These are phyloP conservation scores for Noctuana brunneofusca DNA, from an alignment of 2,888 invertebrate species.

Conservation along the genomic window DNA sequence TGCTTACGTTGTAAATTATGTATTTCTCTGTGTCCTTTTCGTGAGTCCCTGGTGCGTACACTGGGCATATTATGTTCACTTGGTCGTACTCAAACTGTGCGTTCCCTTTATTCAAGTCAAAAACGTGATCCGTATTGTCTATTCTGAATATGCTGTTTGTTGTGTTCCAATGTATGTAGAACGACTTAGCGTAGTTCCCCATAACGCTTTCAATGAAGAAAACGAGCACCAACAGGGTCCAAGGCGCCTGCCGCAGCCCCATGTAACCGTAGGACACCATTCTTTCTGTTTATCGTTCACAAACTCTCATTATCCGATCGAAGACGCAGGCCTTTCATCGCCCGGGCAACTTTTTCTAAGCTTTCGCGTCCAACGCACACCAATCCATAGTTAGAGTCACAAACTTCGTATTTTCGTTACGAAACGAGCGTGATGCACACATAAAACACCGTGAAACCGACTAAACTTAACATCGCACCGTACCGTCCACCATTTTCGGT, in stretches of 20 bases:
- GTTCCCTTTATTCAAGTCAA: constrained; percentile 97
- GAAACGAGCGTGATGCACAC: constrained; percentile 60
- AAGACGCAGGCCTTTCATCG: constrained; percentile 42
- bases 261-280: constrained; percentile 76
- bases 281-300: constrained; percentile 60
- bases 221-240: constrained; percentile 82
- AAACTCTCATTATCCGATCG: constrained; percentile 64
- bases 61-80: constrained; percentile 97
- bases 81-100: constrained; percentile 97
- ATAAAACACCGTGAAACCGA: constrained; percentile 66
- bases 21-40: constrained; percentile 96
- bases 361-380: constrained; percentile 51
- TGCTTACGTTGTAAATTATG: constrained; percentile 98
- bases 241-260: constrained; percentile 75
- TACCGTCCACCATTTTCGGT: constrained; percentile 76
- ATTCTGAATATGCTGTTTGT: constrained; percentile 97
- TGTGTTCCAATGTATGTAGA: constrained; percentile 95
- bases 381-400: constrained; percentile 70
- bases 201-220: constrained; percentile 85
- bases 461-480: constrained; percentile 67
- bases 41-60: constrained; percentile 92
- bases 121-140: constrained; percentile 98
- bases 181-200: constrained; percentile 91
- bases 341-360: constrained; percentile 43
- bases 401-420: constrained; percentile 47